phyloP scores from a whole-genome alignment of 2,113 vertebrate genomes.

The Scomber colias region DNA sequence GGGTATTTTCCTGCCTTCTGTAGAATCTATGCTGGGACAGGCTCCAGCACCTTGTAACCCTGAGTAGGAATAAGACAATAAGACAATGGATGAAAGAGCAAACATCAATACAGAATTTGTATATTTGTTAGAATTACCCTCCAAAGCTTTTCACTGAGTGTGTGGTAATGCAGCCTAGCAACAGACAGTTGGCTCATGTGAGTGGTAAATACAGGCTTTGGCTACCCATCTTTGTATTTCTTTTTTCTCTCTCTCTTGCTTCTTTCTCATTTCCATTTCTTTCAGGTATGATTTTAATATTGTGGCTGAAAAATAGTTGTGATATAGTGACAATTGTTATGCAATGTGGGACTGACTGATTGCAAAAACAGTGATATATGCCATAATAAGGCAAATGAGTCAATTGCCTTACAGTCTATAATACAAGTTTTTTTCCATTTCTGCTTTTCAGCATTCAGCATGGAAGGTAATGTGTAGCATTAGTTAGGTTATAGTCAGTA shows the following conservation, averaged over 20 bases:
- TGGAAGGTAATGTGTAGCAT: neutral
- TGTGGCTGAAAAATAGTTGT: conserved; percentile 33
- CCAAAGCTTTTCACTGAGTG: conserved; percentile 45
- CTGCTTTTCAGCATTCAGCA: neutral
- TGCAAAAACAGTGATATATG: conserved; percentile 12
- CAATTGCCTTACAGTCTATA: neutral
- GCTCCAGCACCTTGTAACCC: conserved; percentile 53
- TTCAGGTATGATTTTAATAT: conserved; percentile 44
- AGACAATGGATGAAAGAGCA: conserved; percentile 54
- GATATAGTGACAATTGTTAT: conserved; percentile 24
- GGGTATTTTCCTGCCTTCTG: conserved; percentile 51
- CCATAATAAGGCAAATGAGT: neutral
- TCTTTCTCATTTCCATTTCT: conserved; percentile 30
- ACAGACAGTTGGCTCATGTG: conserved; percentile 49
- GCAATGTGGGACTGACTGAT: neutral
- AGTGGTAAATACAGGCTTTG: conserved; percentile 37
- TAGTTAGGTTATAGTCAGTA: neutral
- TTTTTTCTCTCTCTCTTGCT: neutral
- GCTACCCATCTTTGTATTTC: conserved; percentile 35
- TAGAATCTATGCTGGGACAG: conserved; percentile 40
- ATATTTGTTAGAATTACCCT: conserved; percentile 47
- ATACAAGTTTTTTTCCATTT: neutral
- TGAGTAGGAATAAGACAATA: conserved; percentile 32
- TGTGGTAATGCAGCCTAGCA: conserved; percentile 49
- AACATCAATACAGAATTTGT: conserved; percentile 51